Conservation (phyloP, 2,888 invertebrate genomes). For the Hyalella azteca region DNA sequence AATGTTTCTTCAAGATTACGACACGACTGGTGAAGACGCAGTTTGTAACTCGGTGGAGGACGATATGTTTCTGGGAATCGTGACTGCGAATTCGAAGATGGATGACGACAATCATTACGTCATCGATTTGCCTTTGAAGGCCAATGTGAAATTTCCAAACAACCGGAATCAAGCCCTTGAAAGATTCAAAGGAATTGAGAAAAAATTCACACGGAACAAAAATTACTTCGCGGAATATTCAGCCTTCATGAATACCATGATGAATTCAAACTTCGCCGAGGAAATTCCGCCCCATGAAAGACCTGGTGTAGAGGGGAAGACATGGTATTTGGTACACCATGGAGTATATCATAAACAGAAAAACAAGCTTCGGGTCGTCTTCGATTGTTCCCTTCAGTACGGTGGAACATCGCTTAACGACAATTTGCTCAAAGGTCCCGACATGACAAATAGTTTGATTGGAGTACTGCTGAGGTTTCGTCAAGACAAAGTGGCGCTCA, state of each 20-base stretch:
- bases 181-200: neutral
- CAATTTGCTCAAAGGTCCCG: neutral
- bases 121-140: neutral
- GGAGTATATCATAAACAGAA: slow-evolving; percentile 26
- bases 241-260: neutral
- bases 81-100: too few species aligned
- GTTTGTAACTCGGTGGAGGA: too few species aligned
- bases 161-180: neutral
- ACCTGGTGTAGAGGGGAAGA: neutral
- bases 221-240: too few species aligned
- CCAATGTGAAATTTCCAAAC: neutral
- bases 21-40: too few species aligned
- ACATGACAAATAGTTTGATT: neutral
- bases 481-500: slow-evolving; percentile 21
- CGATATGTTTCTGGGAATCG: too few species aligned
- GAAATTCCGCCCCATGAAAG: slow-evolving; percentile 1
- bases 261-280: neutral
- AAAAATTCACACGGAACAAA: neutral
- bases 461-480: too few species aligned
- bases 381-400: slow-evolving; percentile 18
- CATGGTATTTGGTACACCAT: slow-evolving; percentile 28
- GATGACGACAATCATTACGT: neutral
- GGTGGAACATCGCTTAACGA: slow-evolving; percentile 17
- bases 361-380: slow-evolving; percentile 36
- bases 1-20: too few species aligned